A percentile compares a stretch with the other conserved stretches of the same genome.
These are phyloP conservation scores for Diachrysia chrysitis DNA, from an alignment of 2,888 invertebrate species.

Conservation along the genomic window DNA sequence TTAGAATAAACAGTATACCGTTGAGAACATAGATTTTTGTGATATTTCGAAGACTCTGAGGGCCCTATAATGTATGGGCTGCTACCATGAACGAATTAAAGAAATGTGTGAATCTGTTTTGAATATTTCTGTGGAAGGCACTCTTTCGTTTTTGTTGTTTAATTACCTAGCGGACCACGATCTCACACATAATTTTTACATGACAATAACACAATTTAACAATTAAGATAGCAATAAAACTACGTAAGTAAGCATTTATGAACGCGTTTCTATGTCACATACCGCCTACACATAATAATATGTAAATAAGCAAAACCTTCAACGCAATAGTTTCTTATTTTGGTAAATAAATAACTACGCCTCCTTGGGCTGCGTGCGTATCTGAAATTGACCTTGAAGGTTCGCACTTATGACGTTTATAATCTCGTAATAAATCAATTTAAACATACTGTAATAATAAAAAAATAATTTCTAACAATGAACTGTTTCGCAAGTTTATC, in stretches of 20 bases:
- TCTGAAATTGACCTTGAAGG: not conserved
- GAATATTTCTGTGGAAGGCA: too few relatives aligned
- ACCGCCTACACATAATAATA: constrained; percentile 9
- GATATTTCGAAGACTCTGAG: too few relatives aligned
- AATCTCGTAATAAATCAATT: not conserved
- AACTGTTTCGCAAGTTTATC: not conserved
- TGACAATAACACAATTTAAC: too few relatives aligned
- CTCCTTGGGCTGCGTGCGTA: constrained; percentile 28
- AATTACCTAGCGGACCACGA: too few relatives aligned
- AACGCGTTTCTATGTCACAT: not conserved
- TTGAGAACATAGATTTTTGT: too few relatives aligned
- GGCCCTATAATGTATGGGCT: too few relatives aligned
- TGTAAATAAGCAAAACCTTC: constrained; percentile 36
- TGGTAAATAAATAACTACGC: constrained; percentile 29
- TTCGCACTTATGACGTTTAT: not conserved
- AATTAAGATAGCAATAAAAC: too few relatives aligned
- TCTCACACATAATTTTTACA: too few relatives aligned
- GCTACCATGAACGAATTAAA: too few relatives aligned
- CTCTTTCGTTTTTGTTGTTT: too few relatives aligned
- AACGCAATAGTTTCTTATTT: constrained; percentile 20
- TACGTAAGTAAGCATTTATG: not conserved
- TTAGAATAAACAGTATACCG: too few relatives aligned
- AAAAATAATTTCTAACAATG: not conserved
- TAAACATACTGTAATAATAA: not conserved
- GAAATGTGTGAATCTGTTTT: too few relatives aligned